Evolutionary conservation across 2,888 invertebrate genomes (phyloP).

Genomic region (Odontomyia ornata): DNA sequence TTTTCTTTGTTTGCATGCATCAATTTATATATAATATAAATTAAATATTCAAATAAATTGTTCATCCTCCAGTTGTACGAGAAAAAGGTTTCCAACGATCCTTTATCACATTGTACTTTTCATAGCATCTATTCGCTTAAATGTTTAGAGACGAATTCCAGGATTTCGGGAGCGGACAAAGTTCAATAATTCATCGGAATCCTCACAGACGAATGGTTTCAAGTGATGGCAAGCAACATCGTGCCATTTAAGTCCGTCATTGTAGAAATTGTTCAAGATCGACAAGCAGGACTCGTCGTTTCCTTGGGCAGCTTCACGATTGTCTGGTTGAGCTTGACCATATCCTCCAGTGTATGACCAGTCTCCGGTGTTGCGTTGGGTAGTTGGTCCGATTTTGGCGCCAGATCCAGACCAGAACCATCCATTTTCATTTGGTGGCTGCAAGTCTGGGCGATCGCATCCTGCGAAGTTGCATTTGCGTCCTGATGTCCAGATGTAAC

Average conservation of each 20-base stretch:
- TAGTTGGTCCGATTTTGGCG: slow-evolving; percentile 88
- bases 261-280: slow-evolving; percentile 91
- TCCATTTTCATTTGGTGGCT: slow-evolving; percentile 85
- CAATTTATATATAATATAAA: slow-evolving; percentile 44
- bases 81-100: neutral
- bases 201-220: slow-evolving; percentile 90
- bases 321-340: slow-evolving; percentile 88
- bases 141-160: slow-evolving; percentile 76
- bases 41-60: slow-evolving; percentile 23
- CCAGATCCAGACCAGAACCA: slow-evolving; percentile 97
- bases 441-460: slow-evolving; percentile 82
- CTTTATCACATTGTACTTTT: slow-evolving; percentile 17
- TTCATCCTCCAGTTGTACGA: neutral
- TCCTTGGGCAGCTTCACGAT: slow-evolving; percentile 89
- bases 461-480: slow-evolving; percentile 93
- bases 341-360: slow-evolving; percentile 91
- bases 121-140: neutral
- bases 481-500: slow-evolving; percentile 91
- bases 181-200: slow-evolving; percentile 88
- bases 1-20: slow-evolving; percentile 18
- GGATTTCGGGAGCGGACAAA: slow-evolving; percentile 91
- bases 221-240: slow-evolving; percentile 87
- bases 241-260: slow-evolving; percentile 87
- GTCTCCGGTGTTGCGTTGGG: slow-evolving; percentile 87
- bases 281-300: slow-evolving; percentile 91